Base-by-base conservation (phyloP, 30 jellyfish, hydroid and myxozoan genomes). In the Hydractinia echinata region DNA sequence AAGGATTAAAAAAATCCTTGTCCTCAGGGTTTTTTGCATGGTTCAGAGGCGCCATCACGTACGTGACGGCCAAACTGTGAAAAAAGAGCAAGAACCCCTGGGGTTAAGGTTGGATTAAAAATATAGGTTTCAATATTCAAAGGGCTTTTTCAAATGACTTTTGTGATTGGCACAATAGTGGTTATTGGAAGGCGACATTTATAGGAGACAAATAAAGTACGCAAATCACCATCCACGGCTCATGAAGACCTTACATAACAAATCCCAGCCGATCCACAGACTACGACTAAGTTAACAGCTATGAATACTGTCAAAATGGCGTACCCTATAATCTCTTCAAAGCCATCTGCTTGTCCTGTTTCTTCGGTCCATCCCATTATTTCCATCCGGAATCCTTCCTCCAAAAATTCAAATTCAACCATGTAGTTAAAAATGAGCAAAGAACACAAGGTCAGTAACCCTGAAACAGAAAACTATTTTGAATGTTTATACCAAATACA, bases 331-430 rank as follows among this genome's bases (percentile, higher is more conserved):
- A 60, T 71, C 51, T 71, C 81, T 7, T 19, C 51, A 60, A 20
- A 71, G 8, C 81, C 81, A n/a, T 71, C 81, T 19, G 53, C 8
- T 19, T 71, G 60, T 15, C 60, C 60, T 71, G 81, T 71, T 71
- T 71, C 81, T 19, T 71, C 81, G 50, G 30, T 71, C 81, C 81
- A 71, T 20, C 81, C 81, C 81, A 71, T 71, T 30, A 71, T 71
- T 52, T 54, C 60, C 81, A 55, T 19, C 15, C 81, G 60, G 61
- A 71, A 71, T 20, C 39, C 53, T 7, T 30, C 81, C 51, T 71
- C 81, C 39, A 60, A 55, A 52, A 71, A 71, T 0, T 71, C 81
- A 55, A 55, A 71, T 19, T 71, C 81, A 71, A 5, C 30, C 51
- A 19, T 71, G 81, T n/a, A 71, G 66, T 71, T 19, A 52, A 71